These are phyloP conservation scores for Eupithecia pulchellata DNA, from an alignment of 2,888 invertebrate genomes.

Conservation along the genomic window DNA sequence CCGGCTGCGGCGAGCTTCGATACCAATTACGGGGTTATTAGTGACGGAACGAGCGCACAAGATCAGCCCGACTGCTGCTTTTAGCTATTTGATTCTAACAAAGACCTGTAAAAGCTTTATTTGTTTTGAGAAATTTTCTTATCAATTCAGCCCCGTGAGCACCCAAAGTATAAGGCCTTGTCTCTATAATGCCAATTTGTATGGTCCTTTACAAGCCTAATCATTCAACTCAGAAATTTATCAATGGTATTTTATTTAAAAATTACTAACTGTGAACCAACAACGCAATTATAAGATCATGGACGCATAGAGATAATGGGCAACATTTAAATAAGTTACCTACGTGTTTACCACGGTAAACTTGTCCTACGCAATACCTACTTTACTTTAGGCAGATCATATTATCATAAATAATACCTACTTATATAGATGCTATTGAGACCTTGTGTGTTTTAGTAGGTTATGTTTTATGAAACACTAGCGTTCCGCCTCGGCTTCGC, in stretches of 20 bases:
- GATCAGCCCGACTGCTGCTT: slow-evolving; percentile 54
- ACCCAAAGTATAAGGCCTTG: no score
- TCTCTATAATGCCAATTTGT: no score
- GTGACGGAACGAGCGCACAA: slow-evolving; percentile 72
- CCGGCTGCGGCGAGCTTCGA: slow-evolving; percentile 83
- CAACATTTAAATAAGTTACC: not conserved
- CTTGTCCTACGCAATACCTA: not conserved
- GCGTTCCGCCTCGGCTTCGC: no score
- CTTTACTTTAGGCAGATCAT: not conserved
- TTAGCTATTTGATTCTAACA: slow-evolving; percentile 54
- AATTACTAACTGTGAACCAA: not conserved
- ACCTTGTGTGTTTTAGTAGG: no score
- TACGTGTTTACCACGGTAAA: not conserved
- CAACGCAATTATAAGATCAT: not conserved
- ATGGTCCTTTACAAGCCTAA: no score
- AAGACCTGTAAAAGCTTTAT: slow-evolving; percentile 36
- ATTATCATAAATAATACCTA: not conserved
- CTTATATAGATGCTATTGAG: no score
- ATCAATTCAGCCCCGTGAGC: no score
- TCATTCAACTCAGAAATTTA: no score
- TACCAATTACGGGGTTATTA: slow-evolving; percentile 85
- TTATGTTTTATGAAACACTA: no score
- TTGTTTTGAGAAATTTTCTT: slow-evolving; percentile 13
- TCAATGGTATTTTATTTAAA: not conserved
- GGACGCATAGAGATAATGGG: not conserved